Conservation (phyloP, 1,140 invertebrate species). For the Acromyrmex charruanus region DNA sequence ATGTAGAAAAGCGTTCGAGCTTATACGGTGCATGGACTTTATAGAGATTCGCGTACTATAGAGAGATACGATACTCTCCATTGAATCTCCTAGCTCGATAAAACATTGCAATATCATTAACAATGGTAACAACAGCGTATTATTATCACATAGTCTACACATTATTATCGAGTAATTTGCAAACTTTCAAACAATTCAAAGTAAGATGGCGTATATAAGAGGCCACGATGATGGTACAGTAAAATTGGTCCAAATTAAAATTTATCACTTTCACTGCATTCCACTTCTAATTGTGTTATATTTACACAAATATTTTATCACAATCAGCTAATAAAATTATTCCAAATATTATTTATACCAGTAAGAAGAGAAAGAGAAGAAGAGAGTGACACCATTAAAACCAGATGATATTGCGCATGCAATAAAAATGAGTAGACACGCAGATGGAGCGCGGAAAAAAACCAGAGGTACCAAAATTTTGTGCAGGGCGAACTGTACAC, state of each 20-base stretch:
- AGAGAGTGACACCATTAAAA: conserved; percentile 25
- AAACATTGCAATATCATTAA: neutral
- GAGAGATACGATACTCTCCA: neutral
- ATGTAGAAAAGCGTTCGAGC: neutral
- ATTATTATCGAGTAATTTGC: neutral
- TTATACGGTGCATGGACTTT: neutral
- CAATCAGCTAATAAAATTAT: neutral
- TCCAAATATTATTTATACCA: neutral
- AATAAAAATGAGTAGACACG: conserved; percentile 41
- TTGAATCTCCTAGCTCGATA: neutral
- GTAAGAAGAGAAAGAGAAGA: neutral
- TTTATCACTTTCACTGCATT: neutral
- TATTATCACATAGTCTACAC: neutral
- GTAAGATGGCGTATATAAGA: neutral
- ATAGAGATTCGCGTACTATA: neutral
- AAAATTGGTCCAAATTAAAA: neutral
- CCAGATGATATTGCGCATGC: conserved; percentile 26
- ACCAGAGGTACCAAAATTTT: conserved; percentile 41
- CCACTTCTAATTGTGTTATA: neutral
- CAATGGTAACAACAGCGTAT: neutral
- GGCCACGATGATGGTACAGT: neutral
- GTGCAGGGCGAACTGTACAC: conserved; percentile 35
- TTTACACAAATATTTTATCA: too few species aligned
- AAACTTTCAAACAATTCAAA: conserved; percentile 4
- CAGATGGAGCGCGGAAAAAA: conserved; percentile 42